Base-by-base conservation (phyloP, 2,797 vertebrate genomes). In the Cossypha heuglini region DNA sequence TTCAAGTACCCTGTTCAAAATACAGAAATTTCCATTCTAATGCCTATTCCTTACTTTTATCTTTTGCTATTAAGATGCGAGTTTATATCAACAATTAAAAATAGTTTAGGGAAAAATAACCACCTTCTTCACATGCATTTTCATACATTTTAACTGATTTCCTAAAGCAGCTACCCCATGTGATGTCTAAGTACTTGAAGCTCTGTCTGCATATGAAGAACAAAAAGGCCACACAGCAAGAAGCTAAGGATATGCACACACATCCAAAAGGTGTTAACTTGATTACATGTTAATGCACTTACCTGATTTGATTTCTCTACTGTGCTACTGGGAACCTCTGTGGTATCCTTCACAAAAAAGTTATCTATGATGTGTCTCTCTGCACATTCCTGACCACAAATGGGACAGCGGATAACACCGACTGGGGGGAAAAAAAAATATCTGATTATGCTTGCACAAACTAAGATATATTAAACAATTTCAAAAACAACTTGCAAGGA, bases 261-360 rank as follows among this genome's bases (percentile, higher is more conserved):
- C 74, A 68, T 90, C 67, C 63, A 92, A 76, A 92, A 76, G 13
- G 37, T 62, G 67, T 90, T 90, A 86, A 94, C 37, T 75, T 64
- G 63, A 92, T 96, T 96, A 92, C 43, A 86, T 14, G 58, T 77
- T 94, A 92, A 96, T 77, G 45, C 46, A 97, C 98, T 96, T 71
- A 99, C 99, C 99, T 99, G 99, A 97, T 98, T 99, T 94, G 98
- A 99, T 97, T 99, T 99, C 96, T 99, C 99, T 96, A 99, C 99
- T 7, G 99, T 99, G 98, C 99, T 99, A 98, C 99, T 99, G 42
- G 99, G 99, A 94, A 99, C 98, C 93, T 99, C 99, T 45, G 99
- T 98, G 29, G 99, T 99, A 97, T 99, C 99, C 92, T 99, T 99
- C 91, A 99, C 99, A 97, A 99, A 99, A 97, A 99, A 99, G 93